Conservation (phyloP, 2,888 invertebrate species). For the Xylota segnis region DNA sequence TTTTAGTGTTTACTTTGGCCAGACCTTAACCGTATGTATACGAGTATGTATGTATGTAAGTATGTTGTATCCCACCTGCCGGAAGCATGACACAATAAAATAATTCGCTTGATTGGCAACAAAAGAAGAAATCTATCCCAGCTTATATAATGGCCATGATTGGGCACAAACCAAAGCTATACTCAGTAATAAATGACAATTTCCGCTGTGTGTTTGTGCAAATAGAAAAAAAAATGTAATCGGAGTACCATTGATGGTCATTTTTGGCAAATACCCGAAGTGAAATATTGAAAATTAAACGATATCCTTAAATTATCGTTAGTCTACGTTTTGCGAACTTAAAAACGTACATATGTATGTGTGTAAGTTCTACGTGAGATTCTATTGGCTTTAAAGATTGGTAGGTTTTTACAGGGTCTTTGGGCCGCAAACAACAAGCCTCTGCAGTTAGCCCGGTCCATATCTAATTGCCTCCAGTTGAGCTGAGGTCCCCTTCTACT, state of each 20-base stretch:
- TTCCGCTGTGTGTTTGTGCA: background rate
- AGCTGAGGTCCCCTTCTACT: no score
- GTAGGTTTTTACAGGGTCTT: no score
- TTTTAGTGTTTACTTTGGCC: conserved; percentile 15
- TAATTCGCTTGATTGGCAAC: conserved; percentile 6
- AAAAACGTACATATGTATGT: no score
- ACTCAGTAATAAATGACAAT: background rate
- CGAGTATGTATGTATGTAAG: no score
- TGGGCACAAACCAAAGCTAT: background rate
- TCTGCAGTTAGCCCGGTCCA: no score
- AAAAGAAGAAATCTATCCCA: background rate
- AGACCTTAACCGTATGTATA: no score
- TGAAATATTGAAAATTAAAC: background rate
- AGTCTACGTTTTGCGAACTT: background rate
- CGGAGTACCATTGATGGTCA: background rate
- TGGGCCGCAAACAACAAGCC: no score
- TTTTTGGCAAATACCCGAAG: background rate
- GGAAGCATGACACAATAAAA: conserved; percentile 45
- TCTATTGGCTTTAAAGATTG: no score
- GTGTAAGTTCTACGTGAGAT: no score
- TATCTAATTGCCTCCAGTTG: no score
- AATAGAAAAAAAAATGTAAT: background rate
- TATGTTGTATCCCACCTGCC: conserved; percentile 9
- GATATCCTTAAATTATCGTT: background rate
- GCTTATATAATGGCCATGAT: background rate